Base-by-base conservation (phyloP, 53 echinoderm and acorn worm species). In the Echinometra lucunter region DNA sequence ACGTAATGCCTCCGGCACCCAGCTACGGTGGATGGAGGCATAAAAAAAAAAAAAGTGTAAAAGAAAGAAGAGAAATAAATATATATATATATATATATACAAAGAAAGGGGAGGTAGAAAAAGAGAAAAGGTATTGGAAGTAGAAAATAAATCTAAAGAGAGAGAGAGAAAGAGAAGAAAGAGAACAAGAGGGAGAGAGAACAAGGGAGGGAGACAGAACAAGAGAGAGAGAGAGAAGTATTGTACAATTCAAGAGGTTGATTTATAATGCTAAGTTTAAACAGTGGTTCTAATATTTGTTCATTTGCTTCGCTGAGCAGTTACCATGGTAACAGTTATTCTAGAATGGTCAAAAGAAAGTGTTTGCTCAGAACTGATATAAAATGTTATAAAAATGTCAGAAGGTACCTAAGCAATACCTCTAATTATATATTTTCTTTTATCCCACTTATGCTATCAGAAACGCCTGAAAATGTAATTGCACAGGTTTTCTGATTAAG, bases 301-400 rank as follows among this genome's bases (percentile, higher is more conserved):
- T 90, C 90, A 90, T 37, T 90, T 63, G 90, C 58, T 58, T 58
- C 19, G 58, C 63, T 60, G 90, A 60, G 63, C 63, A 44, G 91
- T 91, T 30, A 17, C 69, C 91, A 91, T 45, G 70, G 91, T 45
- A 91, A 91, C 91, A 91, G 91, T 91, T 85, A 70, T 91, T 45
- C 91, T 28, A 60, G 40, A 30, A 91, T 25, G 30, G 40, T 69
- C 21, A 67, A 45, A 45, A 67, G 47, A 66, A 91, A 49, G 27
- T 91, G 58, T 90, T 90, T 90, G 37, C 90, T n/a, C 90, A n/a
- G 90, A 23, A 35, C 23, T 53, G 55, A 58, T 60, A 63, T 58
- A 90, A 60, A 90, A 90, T 58, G 37, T 90, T 37, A 58, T 90
- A 60, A 90, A 89, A 58, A 90, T 90, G 90, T 90, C 63, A 42